phyloP scores from a whole-genome alignment of 2,888 invertebrate species.

The Thymelicus sylvestris region DNA sequence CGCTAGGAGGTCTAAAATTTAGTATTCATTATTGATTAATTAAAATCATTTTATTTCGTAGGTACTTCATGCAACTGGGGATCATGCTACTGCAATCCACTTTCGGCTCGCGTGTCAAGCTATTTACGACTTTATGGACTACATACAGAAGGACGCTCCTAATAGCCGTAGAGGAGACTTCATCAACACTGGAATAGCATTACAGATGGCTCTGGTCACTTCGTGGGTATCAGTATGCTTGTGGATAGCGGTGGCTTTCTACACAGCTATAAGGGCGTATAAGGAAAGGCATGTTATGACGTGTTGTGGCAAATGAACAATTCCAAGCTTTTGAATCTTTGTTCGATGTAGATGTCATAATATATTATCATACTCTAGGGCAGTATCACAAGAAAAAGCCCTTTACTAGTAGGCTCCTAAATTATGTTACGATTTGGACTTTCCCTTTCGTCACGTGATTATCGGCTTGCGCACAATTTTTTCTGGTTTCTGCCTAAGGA shows the following conservation, averaged over 20 bases:
- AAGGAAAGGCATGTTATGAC: slow-evolving; percentile 73
- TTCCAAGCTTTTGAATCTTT: too few relatives aligned
- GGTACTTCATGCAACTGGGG: slow-evolving; percentile 82
- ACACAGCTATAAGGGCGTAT: slow-evolving; percentile 83
- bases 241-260: slow-evolving; percentile 81
- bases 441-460: too few relatives aligned
- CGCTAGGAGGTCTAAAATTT: too few relatives aligned
- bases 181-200: slow-evolving; percentile 89
- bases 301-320: slow-evolving; percentile 72
- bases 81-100: slow-evolving; percentile 85
- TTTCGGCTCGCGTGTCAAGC: slow-evolving; percentile 89
- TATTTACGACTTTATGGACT: slow-evolving; percentile 94
- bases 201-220: slow-evolving; percentile 87
- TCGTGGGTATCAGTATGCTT: slow-evolving; percentile 86
- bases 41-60: slow-evolving; percentile 48
- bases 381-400: too few relatives aligned
- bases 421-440: too few relatives aligned
- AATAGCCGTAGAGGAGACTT: slow-evolving; percentile 87
- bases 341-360: too few relatives aligned
- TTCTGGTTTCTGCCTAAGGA: too few relatives aligned
- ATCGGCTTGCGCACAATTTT: too few relatives aligned
- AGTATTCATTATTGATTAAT: not conserved
- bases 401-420: too few relatives aligned
- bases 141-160: slow-evolving; percentile 88
- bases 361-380: too few relatives aligned